phyloP scores from a whole-genome alignment of 2,888 invertebrate genomes.

The Deilephila elpenor region DNA sequence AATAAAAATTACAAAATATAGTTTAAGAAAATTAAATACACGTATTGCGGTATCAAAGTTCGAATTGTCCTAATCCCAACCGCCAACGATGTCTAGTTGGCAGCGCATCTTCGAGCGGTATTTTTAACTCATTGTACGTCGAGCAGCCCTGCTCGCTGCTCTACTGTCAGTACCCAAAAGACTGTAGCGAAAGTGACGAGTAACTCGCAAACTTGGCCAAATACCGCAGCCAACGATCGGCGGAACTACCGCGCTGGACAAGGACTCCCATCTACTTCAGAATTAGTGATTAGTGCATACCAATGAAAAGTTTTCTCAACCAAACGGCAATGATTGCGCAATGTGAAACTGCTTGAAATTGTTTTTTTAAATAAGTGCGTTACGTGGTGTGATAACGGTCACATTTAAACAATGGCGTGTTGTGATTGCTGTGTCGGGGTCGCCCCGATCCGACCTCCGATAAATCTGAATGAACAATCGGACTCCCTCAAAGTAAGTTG shows the following conservation, averaged over 20 bases:
- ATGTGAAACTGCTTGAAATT: constrained; percentile 56
- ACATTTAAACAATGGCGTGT: constrained; percentile 81
- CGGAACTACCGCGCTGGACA: constrained; percentile 37
- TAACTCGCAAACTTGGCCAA: constrained; percentile 55
- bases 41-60: constrained; percentile 68
- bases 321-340: constrained; percentile 66
- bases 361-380: constrained; percentile 58
- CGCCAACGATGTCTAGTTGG: constrained; percentile 73
- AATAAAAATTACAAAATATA: not conserved
- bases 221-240: constrained; percentile 44
- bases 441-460: constrained; percentile 90
- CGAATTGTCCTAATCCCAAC: constrained; percentile 74
- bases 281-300: constrained; percentile 16
- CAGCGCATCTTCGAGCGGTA: constrained; percentile 83
- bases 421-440: constrained; percentile 88
- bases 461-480: constrained; percentile 89
- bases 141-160: constrained; percentile 76
- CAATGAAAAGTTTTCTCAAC: constrained; percentile 10
- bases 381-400: constrained; percentile 61
- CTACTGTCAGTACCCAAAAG: constrained; percentile 70
- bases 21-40: not conserved
- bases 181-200: constrained; percentile 78
- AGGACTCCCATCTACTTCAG: not conserved
- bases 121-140: constrained; percentile 84
- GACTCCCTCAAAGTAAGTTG: constrained; percentile 90